Evolutionary conservation across 2,113 vertebrate species (phyloP).

Genomic region (Oophaga pumilio): DNA sequence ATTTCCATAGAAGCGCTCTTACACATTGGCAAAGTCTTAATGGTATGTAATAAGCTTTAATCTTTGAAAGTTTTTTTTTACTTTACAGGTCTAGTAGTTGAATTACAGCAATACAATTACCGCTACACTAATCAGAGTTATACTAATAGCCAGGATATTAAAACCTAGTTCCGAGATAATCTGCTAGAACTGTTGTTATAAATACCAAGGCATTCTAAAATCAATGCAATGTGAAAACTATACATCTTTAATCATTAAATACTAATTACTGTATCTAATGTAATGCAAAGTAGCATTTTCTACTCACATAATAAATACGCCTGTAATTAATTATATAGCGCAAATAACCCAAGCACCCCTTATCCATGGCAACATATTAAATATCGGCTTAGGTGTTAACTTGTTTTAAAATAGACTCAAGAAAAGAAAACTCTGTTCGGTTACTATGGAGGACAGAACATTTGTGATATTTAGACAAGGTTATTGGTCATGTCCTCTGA

Average conservation of each 20-base stretch:
- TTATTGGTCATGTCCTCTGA: not conserved
- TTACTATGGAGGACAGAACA: not conserved
- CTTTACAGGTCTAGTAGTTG: not conserved
- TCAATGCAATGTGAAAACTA: conserved; percentile 1
- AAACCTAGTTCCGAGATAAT: not conserved
- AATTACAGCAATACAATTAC: not conserved
- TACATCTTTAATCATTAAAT: not conserved
- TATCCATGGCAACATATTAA: conserved; percentile 7
- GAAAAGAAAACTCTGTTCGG: not conserved
- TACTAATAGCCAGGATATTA: not conserved
- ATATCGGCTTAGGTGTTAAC: not conserved
- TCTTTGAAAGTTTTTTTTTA: not conserved
- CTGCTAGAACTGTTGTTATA: not conserved
- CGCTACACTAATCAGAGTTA: not conserved
- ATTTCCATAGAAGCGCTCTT: no score
- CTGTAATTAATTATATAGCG: not conserved
- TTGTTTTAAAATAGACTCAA: not conserved
- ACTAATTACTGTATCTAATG: not conserved
- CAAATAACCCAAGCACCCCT: not conserved
- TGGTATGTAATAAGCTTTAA: not conserved
- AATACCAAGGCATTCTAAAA: not conserved
- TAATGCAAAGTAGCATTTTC: not conserved
- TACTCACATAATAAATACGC: not conserved
- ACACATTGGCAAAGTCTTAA: no score
- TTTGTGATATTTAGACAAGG: not conserved